Base-by-base conservation (phyloP, 2,113 vertebrate species). In the Sorex fumeus region DNA sequence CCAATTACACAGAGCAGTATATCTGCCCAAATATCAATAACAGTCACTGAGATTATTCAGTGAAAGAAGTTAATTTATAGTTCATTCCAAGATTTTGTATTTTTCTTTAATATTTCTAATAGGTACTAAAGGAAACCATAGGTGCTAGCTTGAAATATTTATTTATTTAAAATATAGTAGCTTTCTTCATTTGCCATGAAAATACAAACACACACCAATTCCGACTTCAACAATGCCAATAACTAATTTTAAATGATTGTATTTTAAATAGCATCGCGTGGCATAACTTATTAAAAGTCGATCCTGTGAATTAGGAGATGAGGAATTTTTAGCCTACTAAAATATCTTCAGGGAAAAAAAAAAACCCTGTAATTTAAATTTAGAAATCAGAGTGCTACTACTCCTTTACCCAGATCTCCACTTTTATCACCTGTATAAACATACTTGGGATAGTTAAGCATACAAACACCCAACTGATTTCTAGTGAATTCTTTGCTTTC, bases 381-480 rank as follows among this genome's bases (percentile, higher is more conserved):
- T 91, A 69, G n/a, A 93, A 90, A 92, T 88, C 62, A 60, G 23
- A 62, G n/a, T 70, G 45, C 19, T 89, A 85, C 27, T 50, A 43
- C 57, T 90, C 23, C 40, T 93, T 88, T 72, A 64, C 74, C 36
- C 43, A 27, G 91, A 91, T 34, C 21, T 91, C 88, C 62, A 87
- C 87, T 94, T 93, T 67, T 90, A 82, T 95, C 93, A 96, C 88
- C 88, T 95, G 79, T 92, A 71, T 90, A 93, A 94, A 95, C 81
- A 74, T 11, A 89, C 60, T 83, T 30, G 1, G 57, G 74, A 57
- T 62, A 43, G 40, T 74, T 87, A 66, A 90, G 57, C 80, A 77
- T 93, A 93, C 86, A 93, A 66, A 88, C 66, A 69, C 81, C 91
- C 94, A 78, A n/a, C 83, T 3, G 70, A 88, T 2, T 77, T 96